Evolutionary conservation across 2,113 vertebrate species (phyloP), one percentile per base, ranked within the genome.

Genomic region (Cyphomyrus discorhynchus): DNA sequence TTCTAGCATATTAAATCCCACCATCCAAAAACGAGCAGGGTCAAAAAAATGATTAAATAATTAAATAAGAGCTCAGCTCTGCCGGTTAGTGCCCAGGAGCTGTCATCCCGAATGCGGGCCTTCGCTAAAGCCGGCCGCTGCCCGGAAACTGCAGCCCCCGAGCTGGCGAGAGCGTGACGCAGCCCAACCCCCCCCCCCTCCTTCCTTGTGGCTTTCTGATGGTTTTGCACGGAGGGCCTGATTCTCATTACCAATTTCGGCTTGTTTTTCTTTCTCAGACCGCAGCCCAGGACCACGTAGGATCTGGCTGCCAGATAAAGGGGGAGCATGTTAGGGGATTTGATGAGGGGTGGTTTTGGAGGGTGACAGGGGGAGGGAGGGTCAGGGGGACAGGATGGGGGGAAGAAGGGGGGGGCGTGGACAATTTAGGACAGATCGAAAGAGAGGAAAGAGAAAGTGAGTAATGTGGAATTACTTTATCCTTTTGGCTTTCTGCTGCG

Each of bases 181-280:
- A 35, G 89, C 87, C 91, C 89, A 85, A 52, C 70, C 85, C 70
- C 89, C 35, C 35, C 35, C 89, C 89, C 89, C 89, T 49, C 74
- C 88, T 45, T 89, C 89, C 88, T 52, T 89, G 91, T 90, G 88
- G 89, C 86, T 90, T 92, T 88, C 88, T 92, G 92, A 92, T 91
- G 91, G 92, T 90, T 89, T 80, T 92, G 88, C 93, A 94, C 90
- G 91, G 92, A 85, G 86, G 90, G 93, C 92, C 94, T 95, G 95
- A 95, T 93, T 95, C 93, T 95, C 95, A 96, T 96, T 96, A 96
- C 94, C 95, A 96, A 95, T 96, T 96, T 95, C 47, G 91, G 90
- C 93, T 95, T 95, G 95, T 96, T 95, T 96, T 95, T 94, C 94
- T 95, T 95, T 94, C 93, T 94, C 93, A 91, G 62, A 95, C 95